Evolutionary conservation across 2,113 vertebrate genomes (phyloP).

Genomic region (Callaeas wilsoni): DNA sequence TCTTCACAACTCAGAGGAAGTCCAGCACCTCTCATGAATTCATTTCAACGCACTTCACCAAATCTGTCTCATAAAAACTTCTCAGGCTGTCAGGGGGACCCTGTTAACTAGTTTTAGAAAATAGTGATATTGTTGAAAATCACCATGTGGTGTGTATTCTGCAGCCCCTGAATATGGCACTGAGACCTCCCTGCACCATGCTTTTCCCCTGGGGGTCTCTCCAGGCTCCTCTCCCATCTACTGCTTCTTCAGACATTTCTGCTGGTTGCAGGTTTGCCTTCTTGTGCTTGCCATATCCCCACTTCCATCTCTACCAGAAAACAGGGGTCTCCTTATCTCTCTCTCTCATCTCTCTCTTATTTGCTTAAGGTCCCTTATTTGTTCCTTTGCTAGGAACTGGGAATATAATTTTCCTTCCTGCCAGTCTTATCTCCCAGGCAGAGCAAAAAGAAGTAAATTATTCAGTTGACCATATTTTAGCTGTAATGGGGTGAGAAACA

Average conservation of each 20-base stretch:
- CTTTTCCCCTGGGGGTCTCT: neutral
- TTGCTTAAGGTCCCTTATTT: neutral
- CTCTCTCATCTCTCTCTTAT: neutral
- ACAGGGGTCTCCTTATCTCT: neutral
- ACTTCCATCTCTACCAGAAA: neutral
- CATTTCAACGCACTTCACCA: neutral
- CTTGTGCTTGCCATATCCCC: neutral
- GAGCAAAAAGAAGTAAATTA: neutral
- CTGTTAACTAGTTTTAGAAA: neutral
- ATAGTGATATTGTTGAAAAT: neutral
- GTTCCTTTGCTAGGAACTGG: neutral
- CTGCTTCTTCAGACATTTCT: neutral
- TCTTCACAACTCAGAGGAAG: neutral
- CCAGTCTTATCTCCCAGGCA: neutral
- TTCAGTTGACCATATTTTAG: slow-evolving; percentile 6
- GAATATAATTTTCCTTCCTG: neutral
- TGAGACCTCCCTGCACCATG: neutral
- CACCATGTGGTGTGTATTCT: neutral
- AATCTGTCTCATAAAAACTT: neutral
- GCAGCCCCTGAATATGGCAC: neutral
- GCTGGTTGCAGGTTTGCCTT: neutral
- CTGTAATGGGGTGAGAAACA: slow-evolving; percentile 2
- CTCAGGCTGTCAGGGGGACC: neutral
- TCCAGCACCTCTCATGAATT: neutral
- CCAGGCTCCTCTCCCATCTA: neutral